Conservation (phyloP, 2,797 vertebrate genomes). For the Neopelma chrysocephalum region DNA sequence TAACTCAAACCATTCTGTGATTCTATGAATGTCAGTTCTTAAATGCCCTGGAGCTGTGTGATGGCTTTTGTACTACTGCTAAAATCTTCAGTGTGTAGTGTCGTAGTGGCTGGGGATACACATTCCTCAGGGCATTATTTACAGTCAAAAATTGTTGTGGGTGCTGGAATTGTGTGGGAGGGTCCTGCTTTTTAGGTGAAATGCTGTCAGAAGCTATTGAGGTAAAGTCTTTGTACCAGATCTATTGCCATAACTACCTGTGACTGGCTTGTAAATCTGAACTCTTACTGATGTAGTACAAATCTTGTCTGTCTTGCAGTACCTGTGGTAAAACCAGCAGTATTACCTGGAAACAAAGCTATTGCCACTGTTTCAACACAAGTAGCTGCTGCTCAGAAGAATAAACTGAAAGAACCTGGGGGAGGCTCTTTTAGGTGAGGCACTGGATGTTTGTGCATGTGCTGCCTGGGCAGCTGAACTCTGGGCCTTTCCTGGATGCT, state of each 20-base stretch:
- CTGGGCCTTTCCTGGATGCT: background rate
- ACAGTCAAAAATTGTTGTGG: background rate
- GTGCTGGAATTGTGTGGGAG: background rate
- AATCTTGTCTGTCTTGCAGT: constrained; percentile 73
- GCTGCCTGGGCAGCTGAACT: background rate
- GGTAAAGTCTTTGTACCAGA: background rate
- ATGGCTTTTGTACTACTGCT: background rate
- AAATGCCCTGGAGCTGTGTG: background rate
- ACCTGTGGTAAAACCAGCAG: constrained; percentile 84
- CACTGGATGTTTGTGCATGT: background rate
- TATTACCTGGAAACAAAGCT: constrained; percentile 83
- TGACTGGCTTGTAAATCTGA: background rate
- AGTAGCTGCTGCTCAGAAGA: constrained; percentile 84
- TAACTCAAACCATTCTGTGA: background rate
- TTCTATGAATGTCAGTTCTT: background rate
- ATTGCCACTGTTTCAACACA: constrained; percentile 77
- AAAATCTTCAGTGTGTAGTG: background rate
- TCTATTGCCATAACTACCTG: background rate
- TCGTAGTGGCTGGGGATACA: background rate
- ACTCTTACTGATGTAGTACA: background rate
- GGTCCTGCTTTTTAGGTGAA: background rate
- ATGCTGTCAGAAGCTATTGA: background rate
- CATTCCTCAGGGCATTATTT: background rate
- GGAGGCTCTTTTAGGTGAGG: constrained; percentile 93
- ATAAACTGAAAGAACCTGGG: constrained; percentile 89